phyloP scores from a whole-genome alignment of 2,888 invertebrate species.

The Polydrusus cervinus region DNA sequence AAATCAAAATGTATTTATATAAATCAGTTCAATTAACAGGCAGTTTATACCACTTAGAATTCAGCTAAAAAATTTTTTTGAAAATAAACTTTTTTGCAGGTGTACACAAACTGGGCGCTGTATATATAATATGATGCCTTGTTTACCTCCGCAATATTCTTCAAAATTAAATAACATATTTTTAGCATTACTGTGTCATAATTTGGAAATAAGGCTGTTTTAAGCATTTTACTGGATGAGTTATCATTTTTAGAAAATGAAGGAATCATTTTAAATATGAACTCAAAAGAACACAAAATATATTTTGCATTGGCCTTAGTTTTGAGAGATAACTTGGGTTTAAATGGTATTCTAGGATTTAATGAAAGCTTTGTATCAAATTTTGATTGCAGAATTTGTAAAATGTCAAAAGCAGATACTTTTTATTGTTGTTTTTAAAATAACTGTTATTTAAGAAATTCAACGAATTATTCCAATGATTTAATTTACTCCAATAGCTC shows the following conservation, averaged over 20 bases:
- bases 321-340: conserved; percentile 27
- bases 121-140: conserved; percentile 9
- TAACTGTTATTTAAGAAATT: not conserved
- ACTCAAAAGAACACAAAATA: not conserved
- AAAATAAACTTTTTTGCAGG: conserved; percentile 1
- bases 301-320: conserved; percentile 14
- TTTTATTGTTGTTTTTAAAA: not conserved
- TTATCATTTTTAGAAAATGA: not conserved
- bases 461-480: not conserved
- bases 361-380: conserved; percentile 11
- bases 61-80: conserved; percentile 18
- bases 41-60: conserved; percentile 7
- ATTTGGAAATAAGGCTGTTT: conserved; percentile 14
- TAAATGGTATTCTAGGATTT: conserved; percentile 19
- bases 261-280: not conserved
- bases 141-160: conserved; percentile 11
- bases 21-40: conserved; percentile 9
- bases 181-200: conserved; percentile 6
- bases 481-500: not conserved
- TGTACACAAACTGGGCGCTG: conserved; percentile 5
- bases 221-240: conserved; percentile 6
- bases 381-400: conserved; percentile 13
- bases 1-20: not conserved
- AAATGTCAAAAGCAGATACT: not conserved
- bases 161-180: conserved; percentile 9